Evolutionary conservation across 2,113 vertebrate species (phyloP).

Genomic region (Chaetodon trifascialis): DNA sequence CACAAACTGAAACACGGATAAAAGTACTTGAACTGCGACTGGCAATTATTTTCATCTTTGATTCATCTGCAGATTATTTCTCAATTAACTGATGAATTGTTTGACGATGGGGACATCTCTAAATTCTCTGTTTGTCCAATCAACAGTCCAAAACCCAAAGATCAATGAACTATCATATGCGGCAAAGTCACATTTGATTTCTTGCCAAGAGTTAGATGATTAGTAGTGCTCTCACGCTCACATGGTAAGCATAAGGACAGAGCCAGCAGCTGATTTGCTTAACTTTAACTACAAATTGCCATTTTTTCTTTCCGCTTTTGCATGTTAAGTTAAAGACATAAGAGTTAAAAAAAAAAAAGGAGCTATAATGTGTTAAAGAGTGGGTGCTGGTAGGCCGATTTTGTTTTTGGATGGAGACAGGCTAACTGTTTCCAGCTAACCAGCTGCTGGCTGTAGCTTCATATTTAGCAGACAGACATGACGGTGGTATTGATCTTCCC

Average conservation of each 20-base stretch:
- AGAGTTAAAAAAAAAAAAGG: no score
- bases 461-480: not conserved
- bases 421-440: not conserved
- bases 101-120: not conserved
- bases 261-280: not conserved
- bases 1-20: not conserved
- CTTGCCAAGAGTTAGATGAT: not conserved
- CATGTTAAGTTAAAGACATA: no score
- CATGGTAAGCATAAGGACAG: no score
- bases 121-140: not conserved
- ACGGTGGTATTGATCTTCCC: not conserved
- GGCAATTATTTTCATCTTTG: not conserved
- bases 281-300: no score
- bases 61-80: not conserved
- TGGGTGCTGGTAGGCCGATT: not conserved
- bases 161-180: not conserved
- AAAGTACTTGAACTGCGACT: not conserved
- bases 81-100: not conserved
- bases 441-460: not conserved
- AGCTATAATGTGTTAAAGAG: not conserved
- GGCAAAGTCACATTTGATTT: not conserved
- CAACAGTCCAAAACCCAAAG: not conserved
- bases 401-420: not conserved
- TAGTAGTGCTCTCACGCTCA: no score
- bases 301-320: no score